phyloP scores from a whole-genome alignment of 1,140 invertebrate genomes.

The Physella acuta region DNA sequence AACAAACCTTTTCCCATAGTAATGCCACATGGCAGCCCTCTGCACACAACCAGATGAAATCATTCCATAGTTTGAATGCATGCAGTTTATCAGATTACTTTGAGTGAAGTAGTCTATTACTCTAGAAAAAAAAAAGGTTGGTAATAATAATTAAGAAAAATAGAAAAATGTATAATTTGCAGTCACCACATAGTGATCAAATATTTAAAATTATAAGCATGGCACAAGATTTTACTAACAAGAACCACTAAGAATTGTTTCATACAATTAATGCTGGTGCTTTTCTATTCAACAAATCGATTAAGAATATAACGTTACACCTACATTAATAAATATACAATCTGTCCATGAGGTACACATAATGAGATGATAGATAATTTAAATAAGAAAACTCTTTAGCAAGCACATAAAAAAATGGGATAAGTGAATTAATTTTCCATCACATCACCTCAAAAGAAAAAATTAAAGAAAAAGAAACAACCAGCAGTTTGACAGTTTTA shows the following conservation, averaged over 20 bases:
- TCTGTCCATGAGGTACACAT: no score
- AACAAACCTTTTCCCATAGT: conserved; percentile 85
- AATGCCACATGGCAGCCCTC: conserved; percentile 79
- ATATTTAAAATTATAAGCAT: background rate
- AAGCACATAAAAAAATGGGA: no score
- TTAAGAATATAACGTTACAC: no score
- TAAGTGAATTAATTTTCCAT: no score
- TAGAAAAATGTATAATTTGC: background rate
- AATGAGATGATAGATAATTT: no score
- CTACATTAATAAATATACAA: no score
- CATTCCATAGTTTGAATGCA: conserved; percentile 79
- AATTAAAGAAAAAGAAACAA: no score
- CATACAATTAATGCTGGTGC: no score
- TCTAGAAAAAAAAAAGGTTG: conserved; percentile 37
- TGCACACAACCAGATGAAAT: conserved; percentile 76
- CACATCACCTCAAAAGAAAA: no score
- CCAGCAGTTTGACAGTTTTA: no score
- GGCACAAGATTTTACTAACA: background rate
- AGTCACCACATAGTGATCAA: conserved; percentile 4
- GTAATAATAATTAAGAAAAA: conserved; percentile 10
- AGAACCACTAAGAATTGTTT: background rate
- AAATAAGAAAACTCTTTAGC: no score
- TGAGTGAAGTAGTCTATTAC: conserved; percentile 75
- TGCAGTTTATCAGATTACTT: conserved; percentile 82
- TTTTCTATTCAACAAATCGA: no score